A percentile compares a stretch with the other conserved stretches of the same genome.
phyloP scores from a whole-genome alignment of 2,113 vertebrate genomes.

The Asarcornis scutulata region DNA sequence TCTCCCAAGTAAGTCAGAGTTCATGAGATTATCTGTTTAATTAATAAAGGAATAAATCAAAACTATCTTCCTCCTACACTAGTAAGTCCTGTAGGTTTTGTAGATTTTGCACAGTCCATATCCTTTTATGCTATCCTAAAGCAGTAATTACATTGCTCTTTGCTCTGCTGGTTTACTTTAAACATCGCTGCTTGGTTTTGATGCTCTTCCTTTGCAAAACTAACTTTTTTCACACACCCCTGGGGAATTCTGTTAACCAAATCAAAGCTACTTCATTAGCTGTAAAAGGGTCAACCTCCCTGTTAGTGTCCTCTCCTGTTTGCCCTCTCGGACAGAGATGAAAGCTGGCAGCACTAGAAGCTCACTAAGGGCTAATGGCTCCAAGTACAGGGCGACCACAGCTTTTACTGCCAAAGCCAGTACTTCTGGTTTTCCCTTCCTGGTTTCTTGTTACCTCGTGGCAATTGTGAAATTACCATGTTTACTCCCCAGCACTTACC shows the following conservation, averaged over 20 bases:
- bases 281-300: not conserved
- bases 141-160: not conserved
- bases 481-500: not conserved
- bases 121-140: not conserved
- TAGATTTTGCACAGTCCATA: not conserved
- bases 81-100: not conserved
- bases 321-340: not conserved
- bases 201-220: not conserved
- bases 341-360: not conserved
- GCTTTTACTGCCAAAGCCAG: not conserved
- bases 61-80: not conserved
- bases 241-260: not conserved
- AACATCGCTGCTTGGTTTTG: not conserved
- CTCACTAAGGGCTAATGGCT: rapidly evolving
- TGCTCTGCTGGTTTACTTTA: not conserved
- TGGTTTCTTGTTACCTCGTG: not conserved
- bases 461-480: no score
- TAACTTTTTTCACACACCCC: not conserved
- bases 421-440: not conserved
- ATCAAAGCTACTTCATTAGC: not conserved
- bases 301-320: not conserved
- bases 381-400: not conserved
- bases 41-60: rapidly evolving
- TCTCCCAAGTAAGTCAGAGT: not conserved
- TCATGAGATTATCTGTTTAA: not conserved